Evolutionary conservation across 1,140 invertebrate species (phyloP).

Genomic region (Diorhabda carinulata): DNA sequence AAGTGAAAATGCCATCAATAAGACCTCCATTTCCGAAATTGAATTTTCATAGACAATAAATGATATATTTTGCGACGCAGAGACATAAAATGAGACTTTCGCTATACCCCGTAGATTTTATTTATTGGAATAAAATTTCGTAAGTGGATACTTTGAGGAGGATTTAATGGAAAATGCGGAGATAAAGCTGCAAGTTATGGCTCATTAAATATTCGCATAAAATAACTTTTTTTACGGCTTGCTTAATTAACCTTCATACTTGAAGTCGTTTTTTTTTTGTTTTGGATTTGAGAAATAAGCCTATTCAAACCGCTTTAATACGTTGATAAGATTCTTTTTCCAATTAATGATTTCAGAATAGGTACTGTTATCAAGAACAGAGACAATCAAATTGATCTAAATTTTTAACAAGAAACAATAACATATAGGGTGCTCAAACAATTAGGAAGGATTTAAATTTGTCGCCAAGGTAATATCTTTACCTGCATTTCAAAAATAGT

Average conservation of each 20-base stretch:
- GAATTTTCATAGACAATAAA: conserved; percentile 3
- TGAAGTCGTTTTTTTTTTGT: conserved; percentile 13
- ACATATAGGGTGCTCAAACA: no score
- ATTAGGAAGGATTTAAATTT: no score
- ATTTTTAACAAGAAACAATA: no score
- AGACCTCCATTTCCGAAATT: not conserved
- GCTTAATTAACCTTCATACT: conserved; percentile 22
- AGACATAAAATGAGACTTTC: conserved; percentile 1
- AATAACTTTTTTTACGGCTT: conserved; percentile 19
- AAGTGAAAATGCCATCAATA: not conserved
- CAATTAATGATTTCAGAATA: not conserved
- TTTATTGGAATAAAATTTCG: conserved; percentile 18
- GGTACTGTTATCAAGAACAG: not conserved
- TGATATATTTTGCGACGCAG: not conserved
- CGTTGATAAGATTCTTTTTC: not conserved
- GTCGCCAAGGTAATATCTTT: no score
- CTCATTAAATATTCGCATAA: conserved; percentile 24
- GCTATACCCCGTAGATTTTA: conserved; percentile 8
- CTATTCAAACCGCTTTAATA: not conserved
- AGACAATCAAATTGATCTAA: no score
- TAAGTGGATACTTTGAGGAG: conserved; percentile 15
- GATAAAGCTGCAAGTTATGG: conserved; percentile 21
- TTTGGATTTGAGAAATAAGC: conserved; percentile 12
- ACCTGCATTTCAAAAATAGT: no score
- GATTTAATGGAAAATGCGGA: conserved; percentile 20